These are phyloP conservation scores for Willowsia nigromaculata DNA, from an alignment of 2,888 invertebrate genomes.

Conservation along the genomic window DNA sequence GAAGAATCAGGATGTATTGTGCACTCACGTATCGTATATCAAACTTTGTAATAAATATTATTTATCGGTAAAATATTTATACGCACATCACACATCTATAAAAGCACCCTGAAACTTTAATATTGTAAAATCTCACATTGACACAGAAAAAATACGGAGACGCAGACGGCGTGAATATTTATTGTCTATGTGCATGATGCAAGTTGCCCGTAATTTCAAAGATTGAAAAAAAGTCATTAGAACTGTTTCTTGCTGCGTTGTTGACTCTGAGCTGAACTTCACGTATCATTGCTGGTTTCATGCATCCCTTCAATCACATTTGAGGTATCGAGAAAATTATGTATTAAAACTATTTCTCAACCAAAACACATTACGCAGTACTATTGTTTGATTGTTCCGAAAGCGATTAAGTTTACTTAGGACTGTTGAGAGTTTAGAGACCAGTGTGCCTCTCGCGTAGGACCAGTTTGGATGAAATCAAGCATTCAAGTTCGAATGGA, in stretches of 20 bases:
- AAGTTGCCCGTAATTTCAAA: not conserved
- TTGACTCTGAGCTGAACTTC: constrained; percentile 4
- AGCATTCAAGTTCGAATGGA: not conserved
- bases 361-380: not conserved
- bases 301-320: not conserved
- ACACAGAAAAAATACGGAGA: not conserved
- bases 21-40: constrained; percentile 8
- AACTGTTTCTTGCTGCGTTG: constrained; percentile 10
- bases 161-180: not conserved
- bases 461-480: not conserved
- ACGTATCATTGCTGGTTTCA: not conserved
- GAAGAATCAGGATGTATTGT: not conserved
- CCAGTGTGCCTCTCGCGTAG: too few species aligned
- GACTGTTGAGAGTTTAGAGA: not conserved
- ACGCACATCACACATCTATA: not conserved
- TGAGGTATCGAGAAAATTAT: not conserved
- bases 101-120: not conserved
- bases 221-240: constrained; percentile 17
- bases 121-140: constrained; percentile 25
- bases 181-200: not conserved
- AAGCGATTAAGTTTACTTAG: constrained; percentile 43
- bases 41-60: constrained; percentile 28
- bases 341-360: not conserved
- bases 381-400: constrained; percentile 2
- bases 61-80: constrained; percentile 13